These are phyloP conservation scores for Labrus mixtus DNA, from an alignment of 2,113 vertebrate genomes.

Conservation along the genomic window DNA sequence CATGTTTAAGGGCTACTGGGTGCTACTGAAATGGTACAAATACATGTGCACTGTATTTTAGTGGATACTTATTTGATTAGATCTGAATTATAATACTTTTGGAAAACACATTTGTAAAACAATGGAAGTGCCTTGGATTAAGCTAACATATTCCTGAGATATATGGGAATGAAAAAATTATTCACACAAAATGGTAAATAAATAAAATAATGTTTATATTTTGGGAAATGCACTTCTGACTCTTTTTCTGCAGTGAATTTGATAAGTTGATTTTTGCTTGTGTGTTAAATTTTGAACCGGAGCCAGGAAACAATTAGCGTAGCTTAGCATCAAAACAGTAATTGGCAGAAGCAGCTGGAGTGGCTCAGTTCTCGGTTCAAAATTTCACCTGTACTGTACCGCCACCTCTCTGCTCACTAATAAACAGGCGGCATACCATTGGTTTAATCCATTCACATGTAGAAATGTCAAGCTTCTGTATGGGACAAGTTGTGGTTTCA, in stretches of 20 bases:
- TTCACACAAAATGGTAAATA: background rate
- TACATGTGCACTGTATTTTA: constrained; percentile 2
- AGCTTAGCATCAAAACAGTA: constrained; percentile 7
- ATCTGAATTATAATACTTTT: background rate
- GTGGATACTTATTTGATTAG: background rate
- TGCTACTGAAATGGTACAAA: constrained; percentile 12
- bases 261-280: constrained; percentile 1
- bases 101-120: background rate
- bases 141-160: background rate
- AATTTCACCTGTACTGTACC: background rate
- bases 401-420: background rate
- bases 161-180: background rate
- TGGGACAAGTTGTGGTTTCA: background rate
- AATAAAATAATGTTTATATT: background rate
- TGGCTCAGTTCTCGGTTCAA: constrained; percentile 8
- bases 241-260: no score
- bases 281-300: background rate
- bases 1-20: constrained; percentile 62
- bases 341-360: constrained; percentile 17
- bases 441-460: background rate
- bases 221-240: background rate
- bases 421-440: background rate
- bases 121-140: background rate
- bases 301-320: constrained; percentile 18
- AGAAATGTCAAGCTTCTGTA: background rate